Evolutionary conservation across 2,888 invertebrate genomes (phyloP).

Genomic region (Chesias legatella): DNA sequence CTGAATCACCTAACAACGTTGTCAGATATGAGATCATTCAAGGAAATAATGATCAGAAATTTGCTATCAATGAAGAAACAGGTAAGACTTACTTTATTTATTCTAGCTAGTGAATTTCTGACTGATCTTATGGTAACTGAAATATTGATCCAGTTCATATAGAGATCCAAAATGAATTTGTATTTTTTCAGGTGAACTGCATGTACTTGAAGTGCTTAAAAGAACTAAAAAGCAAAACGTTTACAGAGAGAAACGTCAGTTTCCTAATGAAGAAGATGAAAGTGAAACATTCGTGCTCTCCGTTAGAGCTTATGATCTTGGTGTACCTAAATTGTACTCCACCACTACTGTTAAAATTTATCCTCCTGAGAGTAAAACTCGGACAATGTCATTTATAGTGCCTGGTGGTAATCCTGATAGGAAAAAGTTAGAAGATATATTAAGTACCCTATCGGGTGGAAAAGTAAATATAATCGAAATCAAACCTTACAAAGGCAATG

Average conservation of each 20-base stretch:
- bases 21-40: conserved; percentile 91
- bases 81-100: conserved; percentile 62
- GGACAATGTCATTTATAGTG: conserved; percentile 90
- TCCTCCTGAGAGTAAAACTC: conserved; percentile 87
- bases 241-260: conserved; percentile 72
- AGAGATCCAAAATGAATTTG: conserved; percentile 1
- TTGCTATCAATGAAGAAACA: conserved; percentile 86
- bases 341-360: conserved; percentile 88
- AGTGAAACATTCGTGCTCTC: conserved; percentile 83
- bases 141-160: no score
- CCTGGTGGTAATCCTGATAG: conserved; percentile 88
- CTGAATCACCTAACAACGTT: conserved; percentile 91
- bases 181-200: conserved; percentile 80
- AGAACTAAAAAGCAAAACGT: conserved; percentile 64
- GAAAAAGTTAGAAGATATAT: conserved; percentile 85
- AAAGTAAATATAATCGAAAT: conserved; percentile 88
- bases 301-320: conserved; percentile 91
- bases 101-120: no score
- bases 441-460: conserved; percentile 89
- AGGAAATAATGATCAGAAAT: conserved; percentile 87
- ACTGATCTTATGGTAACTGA: no score
- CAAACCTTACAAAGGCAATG: conserved; percentile 82
- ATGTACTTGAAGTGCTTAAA: conserved; percentile 78
- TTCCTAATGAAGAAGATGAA: conserved; percentile 55
- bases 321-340: conserved; percentile 87